Percentiles rank a stretch among this genome's conserved stretches.
These are phyloP conservation scores for Blera fallax DNA, from an alignment of 2,888 invertebrate species.

Conservation along the genomic window DNA sequence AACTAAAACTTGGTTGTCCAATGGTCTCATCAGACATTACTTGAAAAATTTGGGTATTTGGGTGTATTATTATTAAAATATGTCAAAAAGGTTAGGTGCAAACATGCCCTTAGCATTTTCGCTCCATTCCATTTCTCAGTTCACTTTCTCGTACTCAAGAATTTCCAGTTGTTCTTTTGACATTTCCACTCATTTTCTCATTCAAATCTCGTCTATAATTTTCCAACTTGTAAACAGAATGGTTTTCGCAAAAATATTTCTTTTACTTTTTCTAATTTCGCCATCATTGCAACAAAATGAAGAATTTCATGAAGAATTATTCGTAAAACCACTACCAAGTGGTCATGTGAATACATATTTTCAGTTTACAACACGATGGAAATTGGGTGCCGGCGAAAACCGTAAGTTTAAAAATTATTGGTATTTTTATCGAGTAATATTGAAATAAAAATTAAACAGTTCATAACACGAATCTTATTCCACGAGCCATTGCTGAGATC, in stretches of 20 bases:
- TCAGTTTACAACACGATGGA: slow-evolving; percentile 93
- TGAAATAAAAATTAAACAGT: slow-evolving; percentile 82
- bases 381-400: slow-evolving; percentile 83
- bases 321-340: slow-evolving; percentile 91
- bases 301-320: slow-evolving; percentile 92
- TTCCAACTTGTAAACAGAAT: slow-evolving; percentile 46
- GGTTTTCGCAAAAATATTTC: slow-evolving; percentile 20
- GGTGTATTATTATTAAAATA: no score
- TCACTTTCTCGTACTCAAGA: not conserved
- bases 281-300: slow-evolving; percentile 82
- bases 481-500: slow-evolving; percentile 94
- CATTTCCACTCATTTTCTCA: slow-evolving; percentile 1
- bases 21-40: no score
- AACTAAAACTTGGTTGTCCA: no score
- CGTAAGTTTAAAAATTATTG: slow-evolving; percentile 83
- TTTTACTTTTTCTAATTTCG: slow-evolving; percentile 41
- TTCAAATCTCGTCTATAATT: not conserved
- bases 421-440: not conserved
- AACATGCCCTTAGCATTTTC: not conserved
- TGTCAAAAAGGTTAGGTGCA: no score
- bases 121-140: not conserved
- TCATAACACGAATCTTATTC: slow-evolving; percentile 92
- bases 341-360: slow-evolving; percentile 95
- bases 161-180: not conserved
- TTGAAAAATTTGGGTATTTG: no score